Percentiles rank a stretch among this genome's conserved stretches.
These are phyloP conservation scores for Alaudala cheleensis DNA, from an alignment of 2,113 vertebrate species.

Conservation along the genomic window DNA sequence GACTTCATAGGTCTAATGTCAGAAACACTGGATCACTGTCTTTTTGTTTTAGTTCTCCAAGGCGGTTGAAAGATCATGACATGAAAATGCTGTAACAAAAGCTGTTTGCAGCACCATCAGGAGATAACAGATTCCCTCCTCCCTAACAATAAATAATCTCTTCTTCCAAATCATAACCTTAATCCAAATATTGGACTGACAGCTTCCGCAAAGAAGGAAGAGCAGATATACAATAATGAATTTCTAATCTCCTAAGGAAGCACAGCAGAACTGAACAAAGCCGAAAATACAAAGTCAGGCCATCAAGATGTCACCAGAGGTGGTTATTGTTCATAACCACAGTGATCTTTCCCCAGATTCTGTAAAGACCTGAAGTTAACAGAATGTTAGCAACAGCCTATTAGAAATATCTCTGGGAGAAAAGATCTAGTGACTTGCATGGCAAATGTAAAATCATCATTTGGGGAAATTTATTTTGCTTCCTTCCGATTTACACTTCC, in stretches of 20 bases:
- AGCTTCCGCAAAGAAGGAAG: conserved; percentile 23
- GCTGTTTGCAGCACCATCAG: background rate
- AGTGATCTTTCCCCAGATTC: background rate
- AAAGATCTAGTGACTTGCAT: background rate
- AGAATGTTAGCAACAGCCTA: background rate
- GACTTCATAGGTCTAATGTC: background rate
- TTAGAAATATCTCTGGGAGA: background rate
- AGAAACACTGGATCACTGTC: background rate
- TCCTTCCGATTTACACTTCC: background rate
- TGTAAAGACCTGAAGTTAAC: background rate
- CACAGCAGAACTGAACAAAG: background rate
- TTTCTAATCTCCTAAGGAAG: conserved; percentile 1
- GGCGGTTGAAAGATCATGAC: background rate
- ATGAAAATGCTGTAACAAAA: background rate
- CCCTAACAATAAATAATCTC: background rate
- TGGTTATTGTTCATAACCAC: background rate
- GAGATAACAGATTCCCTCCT: background rate
- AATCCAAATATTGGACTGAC: conserved; percentile 25
- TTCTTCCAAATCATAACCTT: conserved; percentile 13
- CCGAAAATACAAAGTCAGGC: background rate
- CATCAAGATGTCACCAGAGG: background rate
- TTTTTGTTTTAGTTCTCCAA: background rate
- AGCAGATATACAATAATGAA: conserved; percentile 10
- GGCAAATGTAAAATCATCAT: background rate
- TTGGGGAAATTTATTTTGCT: background rate